Evolutionary conservation across 2,888 invertebrate genomes (phyloP).

Genomic region (Heteromyza rotundicornis): DNA sequence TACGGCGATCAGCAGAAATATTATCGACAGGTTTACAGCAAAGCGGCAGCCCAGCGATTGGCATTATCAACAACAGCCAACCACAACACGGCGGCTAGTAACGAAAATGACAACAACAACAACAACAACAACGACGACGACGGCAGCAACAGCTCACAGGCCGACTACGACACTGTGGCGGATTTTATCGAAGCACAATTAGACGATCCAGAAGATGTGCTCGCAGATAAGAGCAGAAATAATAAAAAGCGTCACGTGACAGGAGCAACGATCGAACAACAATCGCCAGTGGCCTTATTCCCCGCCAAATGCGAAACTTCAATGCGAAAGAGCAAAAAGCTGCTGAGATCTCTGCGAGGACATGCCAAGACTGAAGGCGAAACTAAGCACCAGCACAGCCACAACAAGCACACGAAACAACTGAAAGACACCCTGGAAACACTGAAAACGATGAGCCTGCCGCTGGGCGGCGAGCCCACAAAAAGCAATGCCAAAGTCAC

Average conservation of each 20-base stretch:
- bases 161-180: constrained; percentile 45
- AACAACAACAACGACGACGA: constrained; percentile 11
- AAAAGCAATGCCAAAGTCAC: constrained; percentile 59
- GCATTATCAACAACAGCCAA: constrained; percentile 50
- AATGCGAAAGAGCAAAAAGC: constrained; percentile 52
- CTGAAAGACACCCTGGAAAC: constrained; percentile 25
- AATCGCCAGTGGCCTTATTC: constrained; percentile 44
- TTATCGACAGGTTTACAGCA: constrained; percentile 80
- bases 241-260: background rate
- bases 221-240: background rate
- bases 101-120: constrained; percentile 46
- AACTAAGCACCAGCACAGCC: constrained; percentile 30
- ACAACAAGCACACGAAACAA: constrained; percentile 9
- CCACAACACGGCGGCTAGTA: constrained; percentile 46
- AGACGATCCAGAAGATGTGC: constrained; percentile 35
- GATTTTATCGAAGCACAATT: constrained; percentile 51
- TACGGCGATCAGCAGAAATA: constrained; percentile 86
- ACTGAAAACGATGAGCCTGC: constrained; percentile 28
- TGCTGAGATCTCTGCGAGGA: constrained; percentile 55
- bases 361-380: constrained; percentile 41
- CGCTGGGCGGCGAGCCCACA: constrained; percentile 41
- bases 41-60: constrained; percentile 65
- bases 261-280: background rate
- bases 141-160: constrained; percentile 30
- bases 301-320: constrained; percentile 46